A percentile compares a stretch with the other conserved stretches of the same genome.
phyloP scores from a whole-genome alignment of 2,113 vertebrate genomes.

The Osmerus mordax region DNA sequence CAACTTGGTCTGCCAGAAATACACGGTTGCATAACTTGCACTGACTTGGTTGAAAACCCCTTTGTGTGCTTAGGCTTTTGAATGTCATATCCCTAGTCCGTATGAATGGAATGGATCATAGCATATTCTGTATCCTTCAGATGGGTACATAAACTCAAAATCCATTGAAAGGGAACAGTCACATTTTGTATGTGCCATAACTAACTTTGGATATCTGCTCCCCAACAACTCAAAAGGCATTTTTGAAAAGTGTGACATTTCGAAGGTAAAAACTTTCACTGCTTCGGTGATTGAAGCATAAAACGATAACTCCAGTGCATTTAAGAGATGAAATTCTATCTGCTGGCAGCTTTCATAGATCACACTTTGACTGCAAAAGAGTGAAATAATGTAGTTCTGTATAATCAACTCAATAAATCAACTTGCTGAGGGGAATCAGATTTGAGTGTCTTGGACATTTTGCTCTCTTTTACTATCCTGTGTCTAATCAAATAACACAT shows the following conservation, averaged over 20 bases:
- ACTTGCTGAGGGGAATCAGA: slow-evolving; percentile 39
- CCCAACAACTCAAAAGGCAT: slow-evolving; percentile 28
- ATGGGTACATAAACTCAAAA: slow-evolving; percentile 38
- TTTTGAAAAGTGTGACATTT: slow-evolving; percentile 37
- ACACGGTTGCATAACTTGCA: slow-evolving; percentile 40
- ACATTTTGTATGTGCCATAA: slow-evolving; percentile 41
- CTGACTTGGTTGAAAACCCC: slow-evolving; percentile 46
- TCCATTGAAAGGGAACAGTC: slow-evolving; percentile 25
- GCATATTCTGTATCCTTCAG: background rate
- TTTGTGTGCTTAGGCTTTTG: slow-evolving; percentile 43
- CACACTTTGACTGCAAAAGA: slow-evolving; percentile 48
- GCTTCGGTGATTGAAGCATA: slow-evolving; percentile 18
- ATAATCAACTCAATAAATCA: slow-evolving; percentile 64
- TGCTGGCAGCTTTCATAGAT: slow-evolving; percentile 48
- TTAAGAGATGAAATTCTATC: slow-evolving; percentile 36
- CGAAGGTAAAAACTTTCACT: slow-evolving; percentile 35
- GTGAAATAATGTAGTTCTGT: slow-evolving; percentile 33
- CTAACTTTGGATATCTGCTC: slow-evolving; percentile 34
- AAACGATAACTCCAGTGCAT: slow-evolving; percentile 36
- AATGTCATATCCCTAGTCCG: slow-evolving; percentile 33
- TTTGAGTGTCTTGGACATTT: slow-evolving; percentile 41
- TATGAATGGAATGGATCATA: slow-evolving; percentile 15
- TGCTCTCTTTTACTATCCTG: slow-evolving; percentile 16
- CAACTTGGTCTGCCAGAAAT: slow-evolving; percentile 46
- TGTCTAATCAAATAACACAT: slow-evolving; percentile 40